Evolutionary conservation across 1,140 invertebrate species (phyloP).

Genomic region (Megathymus violae): DNA sequence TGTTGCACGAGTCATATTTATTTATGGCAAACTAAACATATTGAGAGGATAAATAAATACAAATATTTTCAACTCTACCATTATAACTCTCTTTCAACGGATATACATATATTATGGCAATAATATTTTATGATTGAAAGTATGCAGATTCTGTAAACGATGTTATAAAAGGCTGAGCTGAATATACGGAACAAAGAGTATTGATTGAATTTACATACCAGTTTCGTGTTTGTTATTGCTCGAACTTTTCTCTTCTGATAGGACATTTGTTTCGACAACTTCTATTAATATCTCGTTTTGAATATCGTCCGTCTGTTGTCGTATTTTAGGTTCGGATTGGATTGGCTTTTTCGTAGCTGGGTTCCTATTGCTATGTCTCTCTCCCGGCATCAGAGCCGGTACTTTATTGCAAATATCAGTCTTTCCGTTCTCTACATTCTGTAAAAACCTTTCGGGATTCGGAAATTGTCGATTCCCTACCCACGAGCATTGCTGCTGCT

Average conservation of each 20-base stretch:
- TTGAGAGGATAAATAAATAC: too few species aligned
- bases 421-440: conserved; percentile 88
- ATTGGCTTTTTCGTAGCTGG: conserved; percentile 72
- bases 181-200: too few species aligned
- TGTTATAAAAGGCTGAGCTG: too few species aligned
- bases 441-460: conserved; percentile 88
- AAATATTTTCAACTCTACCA: too few species aligned
- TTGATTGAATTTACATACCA: too few species aligned
- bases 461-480: conserved; percentile 87
- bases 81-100: too few species aligned
- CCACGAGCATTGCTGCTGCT: conserved; percentile 89
- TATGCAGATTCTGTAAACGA: too few species aligned
- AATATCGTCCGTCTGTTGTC: conserved; percentile 66
- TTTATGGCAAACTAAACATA: too few species aligned
- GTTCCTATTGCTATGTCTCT: conserved; percentile 70
- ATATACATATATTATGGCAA: too few species aligned
- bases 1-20: too few species aligned
- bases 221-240: conserved; percentile 74
- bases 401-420: conserved; percentile 87
- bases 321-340: conserved; percentile 61
- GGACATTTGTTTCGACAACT: conserved; percentile 74
- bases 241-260: conserved; percentile 64
- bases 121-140: too few species aligned
- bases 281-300: conserved; percentile 78
- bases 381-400: conserved; percentile 72